These are phyloP conservation scores for Notodromas monacha DNA, from an alignment of 2,888 invertebrate genomes.

Conservation along the genomic window DNA sequence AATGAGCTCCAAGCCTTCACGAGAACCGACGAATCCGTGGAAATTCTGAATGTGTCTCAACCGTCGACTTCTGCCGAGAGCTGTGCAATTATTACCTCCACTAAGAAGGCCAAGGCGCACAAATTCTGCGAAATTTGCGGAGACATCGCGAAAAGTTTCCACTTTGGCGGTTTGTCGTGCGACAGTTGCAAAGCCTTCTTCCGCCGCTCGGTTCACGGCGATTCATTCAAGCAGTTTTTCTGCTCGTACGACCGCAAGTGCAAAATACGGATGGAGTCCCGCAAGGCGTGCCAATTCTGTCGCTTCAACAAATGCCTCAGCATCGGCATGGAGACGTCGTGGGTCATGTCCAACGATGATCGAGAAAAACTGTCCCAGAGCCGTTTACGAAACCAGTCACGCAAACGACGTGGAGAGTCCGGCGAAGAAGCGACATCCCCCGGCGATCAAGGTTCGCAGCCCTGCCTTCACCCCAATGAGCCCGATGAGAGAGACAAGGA, in stretches of 20 bases:
- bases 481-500: conserved; percentile 7
- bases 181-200: conserved; percentile 17
- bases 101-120: no score
- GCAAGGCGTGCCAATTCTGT: conserved; percentile 16
- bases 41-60: no score
- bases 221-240: conserved; percentile 14
- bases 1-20: no score
- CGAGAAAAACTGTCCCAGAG: conserved; percentile 13
- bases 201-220: conserved; percentile 16
- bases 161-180: conserved; percentile 16
- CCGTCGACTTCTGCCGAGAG: no score
- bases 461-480: conserved; percentile 10
- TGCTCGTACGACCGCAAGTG: conserved; percentile 14
- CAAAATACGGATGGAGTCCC: conserved; percentile 14
- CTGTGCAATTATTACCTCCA: no score
- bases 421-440: not conserved
- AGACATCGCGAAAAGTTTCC: conserved; percentile 16
- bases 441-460: no score
- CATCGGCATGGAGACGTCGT: conserved; percentile 17
- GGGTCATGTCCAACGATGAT: conserved; percentile 17
- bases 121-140: conserved; percentile 17
- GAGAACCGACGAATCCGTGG: no score
- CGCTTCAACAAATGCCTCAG: conserved; percentile 15
- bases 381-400: conserved; percentile 11
- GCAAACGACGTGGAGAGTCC: conserved; percentile 8